Conservation (phyloP, 2,888 invertebrate genomes). For the Acleris cristana region DNA sequence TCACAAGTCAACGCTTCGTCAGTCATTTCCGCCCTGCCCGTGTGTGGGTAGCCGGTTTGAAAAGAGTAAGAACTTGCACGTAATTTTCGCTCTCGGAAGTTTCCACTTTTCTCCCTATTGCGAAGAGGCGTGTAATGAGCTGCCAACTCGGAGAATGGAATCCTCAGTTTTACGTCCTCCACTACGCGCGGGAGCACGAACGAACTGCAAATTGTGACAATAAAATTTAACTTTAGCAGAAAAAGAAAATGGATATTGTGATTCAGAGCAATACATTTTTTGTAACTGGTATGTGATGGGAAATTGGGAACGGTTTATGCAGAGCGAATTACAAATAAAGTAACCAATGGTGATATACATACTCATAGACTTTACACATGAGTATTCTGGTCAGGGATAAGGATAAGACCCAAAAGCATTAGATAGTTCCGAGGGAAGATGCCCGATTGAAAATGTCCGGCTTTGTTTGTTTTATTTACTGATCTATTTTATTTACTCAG, state of each 20-base stretch:
- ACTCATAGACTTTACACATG: too few relatives aligned
- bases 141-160: slow-evolving; percentile 49
- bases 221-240: slow-evolving; percentile 25
- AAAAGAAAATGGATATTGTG: slow-evolving; percentile 13
- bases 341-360: too few relatives aligned
- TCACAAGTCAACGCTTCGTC: neutral
- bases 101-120: slow-evolving; percentile 40
- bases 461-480: too few relatives aligned
- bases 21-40: neutral
- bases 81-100: slow-evolving; percentile 45
- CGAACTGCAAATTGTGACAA: slow-evolving; percentile 40
- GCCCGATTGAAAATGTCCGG: too few relatives aligned
- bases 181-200: slow-evolving; percentile 29
- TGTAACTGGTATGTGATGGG: slow-evolving; percentile 7
- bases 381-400: too few relatives aligned
- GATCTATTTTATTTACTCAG: too few relatives aligned
- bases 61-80: slow-evolving; percentile 21
- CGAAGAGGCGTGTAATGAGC: slow-evolving; percentile 47
- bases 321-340: neutral
- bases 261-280: slow-evolving; percentile 7
- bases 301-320: neutral
- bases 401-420: too few relatives aligned
- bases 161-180: slow-evolving; percentile 42
- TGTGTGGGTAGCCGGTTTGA: neutral
- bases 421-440: too few relatives aligned